Evolutionary conservation across 1,140 invertebrate species (phyloP), one percentile per base, ranked within the genome.

Genomic region (Phenacoccus solenopsis): DNA sequence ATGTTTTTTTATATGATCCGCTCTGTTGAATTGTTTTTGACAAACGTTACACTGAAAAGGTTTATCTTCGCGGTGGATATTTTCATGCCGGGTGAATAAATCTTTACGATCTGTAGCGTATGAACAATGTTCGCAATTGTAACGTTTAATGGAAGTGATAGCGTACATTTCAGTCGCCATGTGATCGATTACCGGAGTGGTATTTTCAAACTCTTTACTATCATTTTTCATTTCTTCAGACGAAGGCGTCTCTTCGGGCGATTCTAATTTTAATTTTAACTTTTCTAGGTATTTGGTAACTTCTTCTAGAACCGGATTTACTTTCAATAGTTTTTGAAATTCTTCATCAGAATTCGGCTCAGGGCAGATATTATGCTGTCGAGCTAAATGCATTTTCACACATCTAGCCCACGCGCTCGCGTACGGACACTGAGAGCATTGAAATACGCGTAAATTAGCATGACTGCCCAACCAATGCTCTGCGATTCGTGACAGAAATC

Each of bases 1-100:
- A 78, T 96, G 93, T 75, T 96, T 96, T 77, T 96, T 96, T 24
- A 95, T 91, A 76, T 96, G 93, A 79, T 96, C 93, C n/a, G 92
- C 92, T 32, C 93, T 83, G 78, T 94, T 95, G 79, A 96, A 96
- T 75, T 93, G 90, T 77, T 94, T 93, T 75, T 89, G 85, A 77
- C 93, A 96, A 9, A 93, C 86, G 76, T 94, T 94, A 78, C 92
- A 96, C 74, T 93, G 90, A 75, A 95, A 96, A 0, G 93, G 92
- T 76, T 96, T 96, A 75, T 94, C 91, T 76, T 93, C 90, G 71
- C 90, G 85, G 76, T 98, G 95, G 71, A 98, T 97, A 76, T 96
- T 95, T 81, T 98, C 93, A 80, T 98, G 95, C 4, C 94, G 85
- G 1, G 93, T 96, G 78, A 92, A 97, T 64, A 98, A 84, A 80